phyloP scores from a whole-genome alignment of 2,113 vertebrate species.

The Callocephalon fimbriatum region DNA sequence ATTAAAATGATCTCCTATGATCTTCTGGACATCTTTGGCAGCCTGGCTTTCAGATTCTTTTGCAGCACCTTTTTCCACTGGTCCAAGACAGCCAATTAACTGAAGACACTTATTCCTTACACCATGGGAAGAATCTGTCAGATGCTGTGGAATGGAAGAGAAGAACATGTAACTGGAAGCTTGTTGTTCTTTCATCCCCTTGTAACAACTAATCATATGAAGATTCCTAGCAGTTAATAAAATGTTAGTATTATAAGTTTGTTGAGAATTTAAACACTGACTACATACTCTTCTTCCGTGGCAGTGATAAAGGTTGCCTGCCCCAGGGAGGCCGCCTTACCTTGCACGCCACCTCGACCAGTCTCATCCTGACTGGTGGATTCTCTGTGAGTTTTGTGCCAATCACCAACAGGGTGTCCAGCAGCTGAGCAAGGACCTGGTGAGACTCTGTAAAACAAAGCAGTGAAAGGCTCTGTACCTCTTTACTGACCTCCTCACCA shows the following conservation, averaged over 20 bases:
- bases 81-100: slow-evolving; percentile 91
- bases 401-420: slow-evolving; percentile 91
- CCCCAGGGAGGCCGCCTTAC: slow-evolving; percentile 54
- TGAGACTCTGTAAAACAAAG: slow-evolving; percentile 87
- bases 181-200: not conserved
- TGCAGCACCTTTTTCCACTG: slow-evolving; percentile 78
- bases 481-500: not conserved
- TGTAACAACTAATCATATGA: accelerated
- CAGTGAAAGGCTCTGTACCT: not conserved
- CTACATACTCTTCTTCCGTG: not conserved
- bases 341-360: slow-evolving; percentile 94
- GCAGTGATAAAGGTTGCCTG: not conserved
- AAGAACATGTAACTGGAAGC: not conserved
- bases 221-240: not conserved
- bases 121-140: slow-evolving; percentile 91
- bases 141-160: slow-evolving; percentile 75
- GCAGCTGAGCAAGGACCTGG: slow-evolving; percentile 93
- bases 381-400: slow-evolving; percentile 89
- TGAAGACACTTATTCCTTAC: slow-evolving; percentile 96
- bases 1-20: slow-evolving; percentile 93
- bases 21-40: slow-evolving; percentile 88
- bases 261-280: not conserved
- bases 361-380: slow-evolving; percentile 79
- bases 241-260: not conserved
- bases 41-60: slow-evolving; percentile 84